Base-by-base conservation (phyloP, 35 echinoderm and acorn worm genomes). In the Apostichopus japonicus region DNA sequence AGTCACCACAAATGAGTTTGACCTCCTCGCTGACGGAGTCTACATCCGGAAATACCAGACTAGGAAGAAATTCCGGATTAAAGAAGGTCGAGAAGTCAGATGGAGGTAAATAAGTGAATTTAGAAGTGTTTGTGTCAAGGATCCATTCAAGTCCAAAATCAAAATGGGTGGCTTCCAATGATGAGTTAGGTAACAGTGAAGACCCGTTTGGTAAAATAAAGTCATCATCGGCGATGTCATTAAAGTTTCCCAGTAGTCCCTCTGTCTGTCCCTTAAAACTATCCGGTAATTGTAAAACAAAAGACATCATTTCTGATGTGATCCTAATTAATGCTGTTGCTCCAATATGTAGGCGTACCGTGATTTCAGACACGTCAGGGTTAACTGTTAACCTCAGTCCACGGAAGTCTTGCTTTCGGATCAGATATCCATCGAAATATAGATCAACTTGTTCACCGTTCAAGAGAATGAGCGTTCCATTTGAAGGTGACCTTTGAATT, bases 231-330 rank as follows among this genome's bases (percentile, higher is more conserved):
- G 84, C 56, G 72, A 89, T 77, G 15, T 86, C 94, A 53, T 95
- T 95, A 17, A 93, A 82, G 73, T 95, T 95, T 62, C 94, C 94
- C 13, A 95, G 59, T 52, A 95, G 94, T 23, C 94, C 94, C 22
- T 83, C 33, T 44, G 33, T 44, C 55, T 92, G 56, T 53, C 79
- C 65, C 23, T 93, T 53, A 58, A 95, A 95, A 9, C 15, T 22
- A 10, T 77, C 70, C 54, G 81, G 63, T 56, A 95, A 56, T 75
- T 95, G 91, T 10, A 83, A 52, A 55, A 93, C 83, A 76, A 93
- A 95, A 23, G 94, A 92, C 92, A 95, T 95, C 58, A 90, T 61
- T 16, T 90, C 86, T 13, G 52, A 4, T 6, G 22, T 80, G 56
- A 95, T 88, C 10, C 78, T 86, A 16, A 95, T 78, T 54, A 77